Base-by-base conservation (phyloP, 2,797 vertebrate genomes). In the Schizopygopsis pylzovi region DNA sequence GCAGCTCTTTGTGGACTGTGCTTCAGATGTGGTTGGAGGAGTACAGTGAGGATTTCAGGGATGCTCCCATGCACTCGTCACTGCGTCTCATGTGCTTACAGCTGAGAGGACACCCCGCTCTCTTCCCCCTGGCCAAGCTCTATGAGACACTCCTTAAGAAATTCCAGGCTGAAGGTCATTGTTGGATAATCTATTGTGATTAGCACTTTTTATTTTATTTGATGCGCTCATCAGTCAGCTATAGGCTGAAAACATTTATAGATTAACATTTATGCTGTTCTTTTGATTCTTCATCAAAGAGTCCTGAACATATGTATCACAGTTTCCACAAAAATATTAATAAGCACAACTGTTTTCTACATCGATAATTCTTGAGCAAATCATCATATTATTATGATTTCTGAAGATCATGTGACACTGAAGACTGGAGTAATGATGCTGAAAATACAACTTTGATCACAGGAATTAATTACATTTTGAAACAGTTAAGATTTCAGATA, bases 1-100 rank as follows among this genome's bases (percentile, higher is more conserved):
- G 0, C 20, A 89, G 83, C 28, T 73, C 70, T 41, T 63, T 89
- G 16, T 86, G 83, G 79, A 70, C 59, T 43, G 52, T 88, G 25
- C 82, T 96, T 54, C 92, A 84, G 0, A 89, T 92, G 77, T 98
- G 97, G 97, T 88, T 98, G 12, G 94, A 93, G 56, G 94, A 97
- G 77, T 94, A 96, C 89, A 90, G 93, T 0, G 94, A 95, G 70
- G 97, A 97, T 90, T 96, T 98, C 89, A 89, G 92, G 13, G 95
- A 97, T 0, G 94, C 96, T 0, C 96, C 96, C 37, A 88, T 93
- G 83, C 93, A 96, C 90, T 88, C 89, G 5, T 90, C 92, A 54
- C 93, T 98, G 49, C 91, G 91, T 41, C 90, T 92, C 79, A 52
- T 97, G 85, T 90, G 92, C 28, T 84, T 81, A 13, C 94, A 95